Evolutionary conservation across 1,140 invertebrate genomes (phyloP).

Genomic region (Grapholita molesta): DNA sequence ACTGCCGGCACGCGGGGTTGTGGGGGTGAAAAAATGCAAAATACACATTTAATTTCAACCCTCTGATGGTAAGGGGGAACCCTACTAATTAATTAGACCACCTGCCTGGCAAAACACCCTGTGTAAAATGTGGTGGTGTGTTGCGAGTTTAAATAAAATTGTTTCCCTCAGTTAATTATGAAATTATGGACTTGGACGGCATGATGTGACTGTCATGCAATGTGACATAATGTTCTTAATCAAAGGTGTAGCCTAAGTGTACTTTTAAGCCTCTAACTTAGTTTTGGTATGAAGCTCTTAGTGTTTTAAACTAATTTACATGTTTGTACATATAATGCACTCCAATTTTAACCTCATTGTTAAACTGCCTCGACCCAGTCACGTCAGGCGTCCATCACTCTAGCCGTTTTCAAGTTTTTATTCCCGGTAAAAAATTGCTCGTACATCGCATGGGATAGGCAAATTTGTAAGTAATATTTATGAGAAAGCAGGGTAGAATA

Average conservation of each 20-base stretch:
- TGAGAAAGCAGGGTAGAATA: conserved; percentile 51
- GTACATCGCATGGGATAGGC: conserved; percentile 40
- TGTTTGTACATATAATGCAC: neutral
- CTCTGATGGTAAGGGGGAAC: conserved; percentile 34
- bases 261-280: neutral
- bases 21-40: conserved; percentile 60
- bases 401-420: conserved; percentile 36
- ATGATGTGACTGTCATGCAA: neutral
- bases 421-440: conserved; percentile 53
- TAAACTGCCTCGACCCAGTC: neutral
- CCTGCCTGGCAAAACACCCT: conserved; percentile 49
- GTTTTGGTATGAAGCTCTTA: neutral
- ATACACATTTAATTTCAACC: conserved; percentile 63
- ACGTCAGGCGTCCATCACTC: conserved; percentile 17
- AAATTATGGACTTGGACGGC: neutral
- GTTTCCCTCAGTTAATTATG: conserved; percentile 11
- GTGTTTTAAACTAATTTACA: neutral
- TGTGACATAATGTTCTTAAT: conserved; percentile 6
- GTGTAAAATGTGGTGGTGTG: conserved; percentile 30
- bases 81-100: conserved; percentile 60
- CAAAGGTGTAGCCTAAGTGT: neutral
- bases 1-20: conserved; percentile 35
- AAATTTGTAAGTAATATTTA: conserved; percentile 66
- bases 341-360: conserved; percentile 5
- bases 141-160: conserved; percentile 5